phyloP scores from a whole-genome alignment of 2,113 vertebrate genomes.

The Typhlomys cinereus region DNA sequence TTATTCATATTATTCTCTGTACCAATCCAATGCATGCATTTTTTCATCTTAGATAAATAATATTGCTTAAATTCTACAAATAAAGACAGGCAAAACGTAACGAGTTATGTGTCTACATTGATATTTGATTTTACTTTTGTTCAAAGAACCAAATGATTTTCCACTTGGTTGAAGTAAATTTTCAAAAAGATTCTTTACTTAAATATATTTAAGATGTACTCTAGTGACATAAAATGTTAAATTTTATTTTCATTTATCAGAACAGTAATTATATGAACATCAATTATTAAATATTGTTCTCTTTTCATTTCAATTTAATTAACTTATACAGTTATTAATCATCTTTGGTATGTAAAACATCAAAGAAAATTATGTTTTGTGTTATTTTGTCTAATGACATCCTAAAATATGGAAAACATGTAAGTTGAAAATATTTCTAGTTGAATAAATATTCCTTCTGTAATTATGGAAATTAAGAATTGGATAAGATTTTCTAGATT shows the following conservation, averaged over 20 bases:
- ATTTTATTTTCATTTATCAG: background rate
- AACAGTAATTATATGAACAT: background rate
- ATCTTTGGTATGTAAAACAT: background rate
- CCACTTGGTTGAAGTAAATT: background rate
- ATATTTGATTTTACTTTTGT: background rate
- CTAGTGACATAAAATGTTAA: background rate
- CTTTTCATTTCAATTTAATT: constrained; percentile 12
- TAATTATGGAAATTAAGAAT: background rate
- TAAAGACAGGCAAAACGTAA: constrained; percentile 1
- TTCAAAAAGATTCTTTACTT: constrained; percentile 20
- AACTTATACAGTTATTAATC: background rate
- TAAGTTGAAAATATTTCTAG: background rate
- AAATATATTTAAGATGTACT: background rate
- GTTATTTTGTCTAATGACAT: background rate
- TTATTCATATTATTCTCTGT: background rate
- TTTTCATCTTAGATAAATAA: constrained; percentile 19
- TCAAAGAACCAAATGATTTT: background rate
- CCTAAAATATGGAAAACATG: background rate
- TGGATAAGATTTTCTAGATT: background rate
- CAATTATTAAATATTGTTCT: constrained; percentile 29
- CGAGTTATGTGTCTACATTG: background rate
- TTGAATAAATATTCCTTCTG: constrained; percentile 29
- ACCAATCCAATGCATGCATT: background rate
- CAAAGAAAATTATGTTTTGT: background rate
- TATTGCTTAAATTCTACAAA: background rate